Base-by-base conservation (phyloP, 2,797 vertebrate genomes). In the Phoebastria nigripes region DNA sequence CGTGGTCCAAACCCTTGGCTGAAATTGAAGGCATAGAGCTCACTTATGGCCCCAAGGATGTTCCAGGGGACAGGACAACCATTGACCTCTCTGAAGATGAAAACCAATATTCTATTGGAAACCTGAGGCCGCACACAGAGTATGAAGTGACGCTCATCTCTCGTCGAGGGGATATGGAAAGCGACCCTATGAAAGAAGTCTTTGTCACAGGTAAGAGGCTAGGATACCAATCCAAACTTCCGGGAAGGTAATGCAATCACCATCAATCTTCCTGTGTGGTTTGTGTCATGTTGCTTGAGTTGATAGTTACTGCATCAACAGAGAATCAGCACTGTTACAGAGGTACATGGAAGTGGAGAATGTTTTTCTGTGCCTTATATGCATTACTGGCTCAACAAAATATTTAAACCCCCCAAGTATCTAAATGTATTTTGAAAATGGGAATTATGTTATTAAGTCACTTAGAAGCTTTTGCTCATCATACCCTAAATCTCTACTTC, bases 1-100 rank as follows among this genome's bases (percentile, higher is more conserved):
- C 99, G 0, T 99, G 99, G 99, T 98, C 98, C 96, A 99, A 99
- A 90, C 99, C 99, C 6, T 96, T 99, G 90, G 99, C 99, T 21
- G 97, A 98, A 65, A 98, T 99, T 5, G 99, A 99, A 1, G 96
- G 98, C 8, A 86, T 99, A 11, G 99, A 98, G 25, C 91, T 99
- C 81, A 98, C 98, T 4, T 99, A 98, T 0, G 98, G 99, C 44
- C 98, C 98, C 63, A 98, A 98, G 94, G 97, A 98, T 0, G 89
- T 97, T 58, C 98, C 99, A 0, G 97, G 98, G 1, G 98, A 99
- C 94, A 98, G 98, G 80, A 98, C 97, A 8, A 97, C 98, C 58
- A 97, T 99, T 3, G 98, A 99, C 20, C 98, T 99, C 89, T 98
- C 98, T 2, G 98, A 98, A 12, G 97, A 99, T 0, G 99, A 99